Percentiles rank a stretch among this genome's conserved stretches.
These are phyloP conservation scores for Pygmarrhopalites habei DNA, from an alignment of 1,140 invertebrate species.

Conservation along the genomic window DNA sequence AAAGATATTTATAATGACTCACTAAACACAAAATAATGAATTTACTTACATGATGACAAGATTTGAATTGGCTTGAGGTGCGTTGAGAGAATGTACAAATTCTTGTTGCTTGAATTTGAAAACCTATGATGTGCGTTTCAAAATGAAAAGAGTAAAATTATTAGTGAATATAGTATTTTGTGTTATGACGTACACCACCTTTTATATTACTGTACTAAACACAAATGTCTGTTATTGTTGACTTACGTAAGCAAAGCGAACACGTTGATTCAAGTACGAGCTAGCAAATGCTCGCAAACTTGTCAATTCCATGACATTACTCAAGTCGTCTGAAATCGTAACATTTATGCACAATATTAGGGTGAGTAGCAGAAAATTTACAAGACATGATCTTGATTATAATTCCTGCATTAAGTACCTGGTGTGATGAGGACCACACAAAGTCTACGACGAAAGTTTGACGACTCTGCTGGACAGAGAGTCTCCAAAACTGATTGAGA, in stretches of 20 bases:
- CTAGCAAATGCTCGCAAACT: conserved; percentile 49
- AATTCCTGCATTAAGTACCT: too few species aligned
- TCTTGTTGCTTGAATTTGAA: conserved; percentile 72
- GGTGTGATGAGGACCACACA: conserved; percentile 76
- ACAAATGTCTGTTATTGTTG: too few species aligned
- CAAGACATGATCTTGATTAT: too few species aligned
- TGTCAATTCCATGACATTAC: conserved; percentile 44
- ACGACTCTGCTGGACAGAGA: conserved; percentile 79
- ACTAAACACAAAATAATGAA: too few species aligned
- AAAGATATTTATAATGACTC: too few species aligned
- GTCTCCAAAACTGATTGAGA: conserved; percentile 81
- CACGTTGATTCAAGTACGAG: conserved; percentile 56
- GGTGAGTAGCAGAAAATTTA: too few species aligned
- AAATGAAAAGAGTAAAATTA: too few species aligned
- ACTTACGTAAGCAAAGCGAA: conserved; percentile 79
- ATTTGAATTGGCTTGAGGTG: conserved; percentile 19
- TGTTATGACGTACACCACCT: too few species aligned
- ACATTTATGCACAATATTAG: too few species aligned
- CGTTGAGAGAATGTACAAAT: conserved; percentile 52
- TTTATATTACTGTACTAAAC: too few species aligned
- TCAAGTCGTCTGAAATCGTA: conserved; percentile 56
- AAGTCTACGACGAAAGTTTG: conserved; percentile 68
- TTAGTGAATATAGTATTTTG: too few species aligned
- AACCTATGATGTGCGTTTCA: too few species aligned
- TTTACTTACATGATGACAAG: conserved; percentile 78